phyloP scores from a whole-genome alignment of 2,888 invertebrate species.

The Synanthedon formicaeformis region DNA sequence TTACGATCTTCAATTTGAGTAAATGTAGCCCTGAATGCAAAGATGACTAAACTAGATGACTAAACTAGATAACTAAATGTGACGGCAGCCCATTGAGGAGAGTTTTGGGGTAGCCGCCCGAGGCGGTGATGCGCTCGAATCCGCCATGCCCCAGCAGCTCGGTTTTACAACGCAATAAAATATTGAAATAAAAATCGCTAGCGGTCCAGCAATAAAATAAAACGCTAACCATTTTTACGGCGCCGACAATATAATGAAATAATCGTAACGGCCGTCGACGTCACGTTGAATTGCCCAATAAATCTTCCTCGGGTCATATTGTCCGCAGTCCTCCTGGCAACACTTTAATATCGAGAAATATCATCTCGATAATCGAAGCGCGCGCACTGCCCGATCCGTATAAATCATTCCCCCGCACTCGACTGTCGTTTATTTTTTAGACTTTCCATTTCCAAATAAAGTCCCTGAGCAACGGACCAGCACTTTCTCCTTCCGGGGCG shows the following conservation, averaged over 20 bases:
- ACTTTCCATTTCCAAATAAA: constrained; percentile 71
- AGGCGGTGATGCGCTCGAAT: constrained; percentile 31
- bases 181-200: constrained; percentile 62
- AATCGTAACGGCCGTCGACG: constrained; percentile 66
- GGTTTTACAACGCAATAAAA: constrained; percentile 64
- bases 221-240: constrained; percentile 67
- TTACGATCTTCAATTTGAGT: background rate
- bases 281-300: constrained; percentile 64
- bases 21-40: background rate
- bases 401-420: constrained; percentile 61
- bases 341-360: constrained; percentile 71
- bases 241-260: constrained; percentile 69
- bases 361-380: constrained; percentile 66
- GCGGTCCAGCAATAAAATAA: constrained; percentile 63
- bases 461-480: constrained; percentile 64
- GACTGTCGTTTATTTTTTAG: constrained; percentile 67
- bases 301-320: constrained; percentile 70
- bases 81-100: background rate
- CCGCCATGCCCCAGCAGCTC: constrained; percentile 33
- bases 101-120: constrained; percentile 11
- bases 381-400: constrained; percentile 50
- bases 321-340: constrained; percentile 65
- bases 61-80: too few species aligned
- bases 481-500: constrained; percentile 69
- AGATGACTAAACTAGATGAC: too few species aligned